Percentiles rank a stretch among this genome's conserved stretches.
Evolutionary conservation across 2,888 invertebrate species (phyloP).

Genomic region (Andrena haemorrhoa): DNA sequence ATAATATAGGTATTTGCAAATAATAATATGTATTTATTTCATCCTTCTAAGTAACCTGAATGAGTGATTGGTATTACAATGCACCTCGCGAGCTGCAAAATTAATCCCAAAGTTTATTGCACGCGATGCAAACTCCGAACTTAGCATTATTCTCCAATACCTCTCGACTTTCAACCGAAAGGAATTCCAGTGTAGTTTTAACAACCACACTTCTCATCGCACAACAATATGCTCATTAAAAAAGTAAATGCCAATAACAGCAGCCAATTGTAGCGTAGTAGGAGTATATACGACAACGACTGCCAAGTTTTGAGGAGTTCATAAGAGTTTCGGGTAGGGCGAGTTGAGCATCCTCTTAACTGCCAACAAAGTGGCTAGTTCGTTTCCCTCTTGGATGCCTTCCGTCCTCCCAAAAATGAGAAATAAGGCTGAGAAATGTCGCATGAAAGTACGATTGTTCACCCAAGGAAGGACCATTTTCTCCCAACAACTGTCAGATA

Average conservation of each 20-base stretch:
- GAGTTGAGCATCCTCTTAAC: constrained; percentile 67
- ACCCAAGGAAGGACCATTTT: constrained; percentile 48
- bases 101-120: neutral
- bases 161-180: neutral
- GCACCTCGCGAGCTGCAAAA: neutral
- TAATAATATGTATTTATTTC: no score
- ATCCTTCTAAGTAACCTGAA: neutral
- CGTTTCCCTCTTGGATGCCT: constrained; percentile 35
- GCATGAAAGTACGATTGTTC: constrained; percentile 10
- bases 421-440: constrained; percentile 57
- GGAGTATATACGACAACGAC: constrained; percentile 49
- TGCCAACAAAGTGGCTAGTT: constrained; percentile 63
- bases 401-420: constrained; percentile 29
- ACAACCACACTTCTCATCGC: constrained; percentile 1
- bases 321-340: constrained; percentile 58
- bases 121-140: neutral
- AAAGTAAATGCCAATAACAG: constrained; percentile 46
- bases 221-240: constrained; percentile 52
- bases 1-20: no score
- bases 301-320: constrained; percentile 66
- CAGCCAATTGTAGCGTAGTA: constrained; percentile 36
- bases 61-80: neutral
- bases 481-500: constrained; percentile 51
- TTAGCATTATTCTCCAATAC: neutral
- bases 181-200: constrained; percentile 11